Evolutionary conservation across 1,140 invertebrate species (phyloP).

Genomic region (Drosophila cardini): DNA sequence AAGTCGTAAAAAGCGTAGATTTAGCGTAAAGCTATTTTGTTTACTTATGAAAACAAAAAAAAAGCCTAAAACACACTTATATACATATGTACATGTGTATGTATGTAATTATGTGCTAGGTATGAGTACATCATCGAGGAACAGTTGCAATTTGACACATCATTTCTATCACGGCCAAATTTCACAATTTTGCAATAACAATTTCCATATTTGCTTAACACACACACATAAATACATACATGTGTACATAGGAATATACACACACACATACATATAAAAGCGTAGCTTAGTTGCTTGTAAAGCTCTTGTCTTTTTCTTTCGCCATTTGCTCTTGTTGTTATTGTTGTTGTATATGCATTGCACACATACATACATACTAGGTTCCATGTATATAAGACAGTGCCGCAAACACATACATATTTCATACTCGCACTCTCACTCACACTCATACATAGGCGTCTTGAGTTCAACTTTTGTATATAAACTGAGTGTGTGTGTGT

Average conservation of each 20-base stretch:
- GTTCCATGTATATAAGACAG: constrained; percentile 18
- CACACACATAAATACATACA: constrained; percentile 8
- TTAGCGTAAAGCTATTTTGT: neutral
- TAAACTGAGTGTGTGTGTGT: constrained; percentile 44
- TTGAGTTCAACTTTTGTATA: constrained; percentile 76
- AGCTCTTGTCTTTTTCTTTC: constrained; percentile 54
- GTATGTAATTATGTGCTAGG: constrained; percentile 11
- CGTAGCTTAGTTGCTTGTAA: constrained; percentile 46
- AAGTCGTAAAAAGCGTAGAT: neutral
- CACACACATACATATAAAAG: constrained; percentile 11
- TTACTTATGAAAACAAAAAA: neutral
- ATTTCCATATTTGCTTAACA: constrained; percentile 45
- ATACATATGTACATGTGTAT: neutral
- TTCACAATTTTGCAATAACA: constrained; percentile 47
- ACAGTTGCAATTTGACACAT: constrained; percentile 22
- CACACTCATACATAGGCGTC: constrained; percentile 50
- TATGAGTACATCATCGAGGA: constrained; percentile 6
- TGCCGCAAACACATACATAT: constrained; percentile 26
- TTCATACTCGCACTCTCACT: constrained; percentile 45
- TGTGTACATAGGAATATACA: constrained; percentile 3
- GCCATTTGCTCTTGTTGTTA: constrained; percentile 39
- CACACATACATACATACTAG: constrained; percentile 6
- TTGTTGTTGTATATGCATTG: constrained; percentile 57
- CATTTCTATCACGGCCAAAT: constrained; percentile 34
- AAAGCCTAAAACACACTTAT: too few relatives aligned